A percentile compares a stretch with the other conserved stretches of the same genome.
Conservation (phyloP, 2,113 vertebrate species). For the Porphyrio hochstetteri region DNA sequence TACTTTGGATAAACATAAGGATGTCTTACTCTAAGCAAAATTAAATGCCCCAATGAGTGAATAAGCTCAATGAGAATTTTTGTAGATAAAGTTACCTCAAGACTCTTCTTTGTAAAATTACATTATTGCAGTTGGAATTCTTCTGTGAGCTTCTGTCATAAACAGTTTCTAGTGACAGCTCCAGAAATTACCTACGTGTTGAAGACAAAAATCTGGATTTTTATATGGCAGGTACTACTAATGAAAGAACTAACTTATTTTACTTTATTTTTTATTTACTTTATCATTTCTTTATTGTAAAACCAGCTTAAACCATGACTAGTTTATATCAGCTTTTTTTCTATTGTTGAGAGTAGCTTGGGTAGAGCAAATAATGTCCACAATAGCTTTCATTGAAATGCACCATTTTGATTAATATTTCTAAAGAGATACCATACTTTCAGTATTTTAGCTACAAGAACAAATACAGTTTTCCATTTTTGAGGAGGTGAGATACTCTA, state of each 20-base stretch:
- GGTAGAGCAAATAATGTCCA: neutral
- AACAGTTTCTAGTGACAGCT: neutral
- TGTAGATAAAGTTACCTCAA: neutral
- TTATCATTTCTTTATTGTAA: neutral
- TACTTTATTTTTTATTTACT: neutral
- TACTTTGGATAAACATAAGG: neutral
- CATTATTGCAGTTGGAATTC: neutral
- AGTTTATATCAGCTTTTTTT: neutral
- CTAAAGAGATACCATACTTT: neutral
- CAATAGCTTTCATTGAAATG: neutral
- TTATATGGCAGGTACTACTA: neutral
- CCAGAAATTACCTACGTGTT: neutral
- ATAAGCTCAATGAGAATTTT: neutral
- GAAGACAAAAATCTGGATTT: neutral
- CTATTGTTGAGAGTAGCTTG: neutral
- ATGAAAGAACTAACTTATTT: neutral
- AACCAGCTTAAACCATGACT: neutral
- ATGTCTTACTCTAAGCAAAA: neutral
- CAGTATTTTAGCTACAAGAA: neutral
- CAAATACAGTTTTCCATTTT: conserved; percentile 7
- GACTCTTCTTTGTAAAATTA: neutral
- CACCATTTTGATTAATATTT: conserved; percentile 3
- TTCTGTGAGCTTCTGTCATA: neutral
- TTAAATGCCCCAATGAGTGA: neutral
- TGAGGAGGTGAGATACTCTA: neutral